phyloP scores from a whole-genome alignment of 2,797 vertebrate genomes.

The Momotus momota region DNA sequence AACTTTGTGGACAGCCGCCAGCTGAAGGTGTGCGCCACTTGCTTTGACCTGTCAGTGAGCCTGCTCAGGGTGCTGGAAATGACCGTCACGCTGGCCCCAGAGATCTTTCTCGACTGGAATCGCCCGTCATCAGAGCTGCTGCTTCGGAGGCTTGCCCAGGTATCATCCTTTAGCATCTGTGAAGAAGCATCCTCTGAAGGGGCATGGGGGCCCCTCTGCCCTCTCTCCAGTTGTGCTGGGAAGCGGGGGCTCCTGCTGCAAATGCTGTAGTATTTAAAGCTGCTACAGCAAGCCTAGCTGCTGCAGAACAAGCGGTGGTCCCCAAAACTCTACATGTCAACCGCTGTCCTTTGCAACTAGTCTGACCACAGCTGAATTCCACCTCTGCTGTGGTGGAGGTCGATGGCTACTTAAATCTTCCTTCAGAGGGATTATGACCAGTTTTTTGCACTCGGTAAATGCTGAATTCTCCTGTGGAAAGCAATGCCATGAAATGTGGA shows the following conservation, averaged over 20 bases:
- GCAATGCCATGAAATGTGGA: background rate
- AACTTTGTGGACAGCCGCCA: slow-evolving; percentile 98
- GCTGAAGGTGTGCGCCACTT: slow-evolving; percentile 97
- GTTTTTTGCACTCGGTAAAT: background rate
- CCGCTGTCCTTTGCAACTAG: background rate
- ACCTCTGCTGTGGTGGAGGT: rapidly evolving
- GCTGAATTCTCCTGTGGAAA: background rate
- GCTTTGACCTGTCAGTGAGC: slow-evolving; percentile 98
- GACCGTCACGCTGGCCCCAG: slow-evolving; percentile 93
- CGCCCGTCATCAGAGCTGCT: slow-evolving; percentile 93
- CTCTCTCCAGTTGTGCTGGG: background rate
- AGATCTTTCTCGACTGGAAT: slow-evolving; percentile 95
- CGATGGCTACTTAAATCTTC: background rate
- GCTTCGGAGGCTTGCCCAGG: slow-evolving; percentile 94
- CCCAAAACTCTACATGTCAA: background rate
- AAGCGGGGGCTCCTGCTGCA: background rate
- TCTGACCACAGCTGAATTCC: background rate
- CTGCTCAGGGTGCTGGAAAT: slow-evolving; percentile 96
- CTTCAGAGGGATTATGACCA: background rate
- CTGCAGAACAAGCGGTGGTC: background rate
- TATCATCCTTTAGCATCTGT: background rate
- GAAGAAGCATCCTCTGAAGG: background rate
- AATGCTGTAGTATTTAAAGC: background rate
- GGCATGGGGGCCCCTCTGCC: background rate
- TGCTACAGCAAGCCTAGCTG: background rate